phyloP scores from a whole-genome alignment of 2,888 invertebrate species.

The Lathronympha strigana region DNA sequence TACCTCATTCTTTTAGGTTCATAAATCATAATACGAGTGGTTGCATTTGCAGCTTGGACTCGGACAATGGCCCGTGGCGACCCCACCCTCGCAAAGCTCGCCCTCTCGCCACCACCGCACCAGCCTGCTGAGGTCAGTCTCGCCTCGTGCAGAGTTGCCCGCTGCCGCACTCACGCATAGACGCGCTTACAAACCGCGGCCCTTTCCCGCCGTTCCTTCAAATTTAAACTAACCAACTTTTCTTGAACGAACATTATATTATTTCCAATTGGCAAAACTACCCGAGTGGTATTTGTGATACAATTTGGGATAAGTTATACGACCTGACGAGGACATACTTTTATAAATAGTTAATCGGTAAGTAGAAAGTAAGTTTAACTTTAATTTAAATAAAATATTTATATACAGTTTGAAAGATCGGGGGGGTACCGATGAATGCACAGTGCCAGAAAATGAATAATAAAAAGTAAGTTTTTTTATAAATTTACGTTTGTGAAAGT shows the following conservation, averaged over 20 bases:
- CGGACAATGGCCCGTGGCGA: slow-evolving; percentile 47
- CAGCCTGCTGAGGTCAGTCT: slow-evolving; percentile 41
- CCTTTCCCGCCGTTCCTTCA: slow-evolving; percentile 34
- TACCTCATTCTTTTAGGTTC: too few species aligned
- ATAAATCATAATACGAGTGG: background rate
- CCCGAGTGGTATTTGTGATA: slow-evolving; percentile 36
- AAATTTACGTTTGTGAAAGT: too few species aligned
- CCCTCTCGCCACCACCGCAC: slow-evolving; percentile 43
- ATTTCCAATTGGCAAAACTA: slow-evolving; percentile 31
- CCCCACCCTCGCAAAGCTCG: slow-evolving; percentile 41
- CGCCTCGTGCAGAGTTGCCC: slow-evolving; percentile 34
- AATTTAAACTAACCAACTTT: slow-evolving; percentile 36
- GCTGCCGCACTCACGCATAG: slow-evolving; percentile 31
- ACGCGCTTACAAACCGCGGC: slow-evolving; percentile 34
- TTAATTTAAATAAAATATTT: too few species aligned
- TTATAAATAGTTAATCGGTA: background rate
- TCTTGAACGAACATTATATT: slow-evolving; percentile 6
- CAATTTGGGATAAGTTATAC: slow-evolving; percentile 20
- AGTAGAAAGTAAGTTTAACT: slow-evolving; percentile 7
- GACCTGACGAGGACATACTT: background rate
- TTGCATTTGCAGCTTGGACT: slow-evolving; percentile 44
- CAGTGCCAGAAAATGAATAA: too few species aligned
- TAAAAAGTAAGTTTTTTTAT: too few species aligned
- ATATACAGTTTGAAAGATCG: too few species aligned
- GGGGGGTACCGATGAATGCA: too few species aligned